Conservation (phyloP, 2,888 invertebrate species). For the Proisotoma minuta region DNA sequence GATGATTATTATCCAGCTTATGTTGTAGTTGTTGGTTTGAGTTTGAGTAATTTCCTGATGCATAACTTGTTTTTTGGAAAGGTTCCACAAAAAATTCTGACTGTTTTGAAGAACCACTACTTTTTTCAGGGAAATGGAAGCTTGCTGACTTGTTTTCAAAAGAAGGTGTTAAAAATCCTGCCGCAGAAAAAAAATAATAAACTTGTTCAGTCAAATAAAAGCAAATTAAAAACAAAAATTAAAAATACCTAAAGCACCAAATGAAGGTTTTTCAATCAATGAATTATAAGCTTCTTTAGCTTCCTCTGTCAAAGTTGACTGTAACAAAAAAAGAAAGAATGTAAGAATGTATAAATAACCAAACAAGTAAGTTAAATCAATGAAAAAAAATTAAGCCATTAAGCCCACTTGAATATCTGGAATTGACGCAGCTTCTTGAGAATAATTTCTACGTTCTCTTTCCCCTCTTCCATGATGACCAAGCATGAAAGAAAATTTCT, state of each 20-base stretch:
- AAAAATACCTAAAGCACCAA: slow-evolving; percentile 43
- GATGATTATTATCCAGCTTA: background rate
- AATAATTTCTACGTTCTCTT: slow-evolving; percentile 75
- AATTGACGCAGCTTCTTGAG: slow-evolving; percentile 79
- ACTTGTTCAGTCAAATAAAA: background rate
- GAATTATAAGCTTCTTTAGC: slow-evolving; percentile 89
- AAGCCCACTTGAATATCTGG: slow-evolving; percentile 75
- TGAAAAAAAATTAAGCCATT: slow-evolving; percentile 17
- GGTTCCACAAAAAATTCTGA: slow-evolving; percentile 40
- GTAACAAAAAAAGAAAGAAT: slow-evolving; percentile 47
- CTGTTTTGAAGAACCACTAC: slow-evolving; percentile 43
- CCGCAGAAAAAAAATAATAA: background rate
- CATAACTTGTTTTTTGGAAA: background rate
- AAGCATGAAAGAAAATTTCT: slow-evolving; percentile 73
- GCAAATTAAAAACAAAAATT: slow-evolving; percentile 12
- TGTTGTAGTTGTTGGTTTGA: background rate
- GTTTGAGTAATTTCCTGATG: background rate
- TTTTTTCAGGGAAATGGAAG: slow-evolving; percentile 47
- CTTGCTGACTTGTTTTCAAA: slow-evolving; percentile 46
- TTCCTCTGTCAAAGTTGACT: slow-evolving; percentile 80
- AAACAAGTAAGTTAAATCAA: slow-evolving; percentile 32
- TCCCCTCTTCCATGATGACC: slow-evolving; percentile 54
- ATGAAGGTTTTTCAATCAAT: slow-evolving; percentile 70
- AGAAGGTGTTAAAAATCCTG: slow-evolving; percentile 47
- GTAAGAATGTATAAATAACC: slow-evolving; percentile 27